Base-by-base conservation (phyloP, 2,888 invertebrate genomes). In the Clunio marinus region DNA sequence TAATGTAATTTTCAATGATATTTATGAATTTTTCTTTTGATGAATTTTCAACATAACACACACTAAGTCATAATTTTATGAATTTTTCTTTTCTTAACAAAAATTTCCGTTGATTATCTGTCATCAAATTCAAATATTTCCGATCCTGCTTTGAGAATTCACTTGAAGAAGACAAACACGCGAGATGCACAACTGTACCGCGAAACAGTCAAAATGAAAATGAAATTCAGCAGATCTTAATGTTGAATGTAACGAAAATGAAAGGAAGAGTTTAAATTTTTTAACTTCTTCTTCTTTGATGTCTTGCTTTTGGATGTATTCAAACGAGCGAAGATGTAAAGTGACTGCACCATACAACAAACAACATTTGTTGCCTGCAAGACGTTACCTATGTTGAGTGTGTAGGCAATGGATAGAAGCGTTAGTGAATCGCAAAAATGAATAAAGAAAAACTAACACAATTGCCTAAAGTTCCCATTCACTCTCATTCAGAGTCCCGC, bases 211-310 rank as follows among this genome's bases (percentile, higher is more conserved):
- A 27, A 66, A 66, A 66, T 55, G 66, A 66, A 66, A 66, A 66
- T 66, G 66, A 66, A 66, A 66, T 66, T 66, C 55, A 46, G 55
- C 51, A 66, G 55, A 66, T 66, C 46, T 51, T 46, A 66, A 66
- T 27, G 66, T 66, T 66, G 28, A 66, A 66, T 51, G 51, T 66
- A 66, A 66, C 55, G 55, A 66, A 66, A 66, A 66, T 66, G 66
- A 66, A 66, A 66, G 66, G 66, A 66, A 66, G 66, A 66, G 51
- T 55, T 66, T 4, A 57, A 27, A 15, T 3, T 17, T 22, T 17
- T 57, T 51, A 20, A 20, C 22, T 22, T 51, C 22, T 22, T 51
- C n/a, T 57, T 7, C 13, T 57, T 57, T 20, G 13, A 15, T 24
- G 57, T n/a, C n/a, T n/a, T n/a, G 57, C 57, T 10, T 57, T 13